phyloP scores from a whole-genome alignment of 2,113 vertebrate species.

The Leucoraja erinaceus region DNA sequence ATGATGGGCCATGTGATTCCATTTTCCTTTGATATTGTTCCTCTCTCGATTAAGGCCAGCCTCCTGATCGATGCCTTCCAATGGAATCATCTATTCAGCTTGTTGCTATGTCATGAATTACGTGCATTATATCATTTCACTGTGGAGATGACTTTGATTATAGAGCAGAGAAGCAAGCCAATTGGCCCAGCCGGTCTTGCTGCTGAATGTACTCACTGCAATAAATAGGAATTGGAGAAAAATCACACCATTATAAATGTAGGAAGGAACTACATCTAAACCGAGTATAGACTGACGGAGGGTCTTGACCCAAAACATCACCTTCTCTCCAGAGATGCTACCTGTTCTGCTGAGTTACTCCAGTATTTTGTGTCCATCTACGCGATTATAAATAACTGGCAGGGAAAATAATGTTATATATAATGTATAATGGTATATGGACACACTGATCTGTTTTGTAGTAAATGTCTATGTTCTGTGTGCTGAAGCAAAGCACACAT shows the following conservation, averaged over 20 bases:
- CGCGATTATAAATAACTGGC: background rate
- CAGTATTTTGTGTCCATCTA: too few species aligned
- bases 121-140: background rate
- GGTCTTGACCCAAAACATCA: too few species aligned
- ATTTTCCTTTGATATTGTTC: background rate
- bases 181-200: background rate
- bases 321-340: too few species aligned
- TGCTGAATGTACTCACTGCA: too few species aligned
- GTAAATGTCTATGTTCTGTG: too few species aligned
- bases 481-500: too few species aligned
- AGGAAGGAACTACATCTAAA: too few species aligned
- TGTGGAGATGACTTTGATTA: background rate
- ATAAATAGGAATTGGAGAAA: background rate
- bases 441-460: too few species aligned
- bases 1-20: background rate
- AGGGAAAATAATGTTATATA: too few species aligned
- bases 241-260: background rate
- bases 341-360: too few species aligned
- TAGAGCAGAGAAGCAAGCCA: background rate
- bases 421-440: too few species aligned
- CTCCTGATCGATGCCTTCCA: background rate
- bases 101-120: background rate
- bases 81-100: background rate
- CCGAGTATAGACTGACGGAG: too few species aligned
- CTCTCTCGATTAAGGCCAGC: background rate